Percentiles rank a stretch among this genome's conserved stretches.
Evolutionary conservation across 2,888 invertebrate species (phyloP).

Genomic region (Glaucopsyche alexis): DNA sequence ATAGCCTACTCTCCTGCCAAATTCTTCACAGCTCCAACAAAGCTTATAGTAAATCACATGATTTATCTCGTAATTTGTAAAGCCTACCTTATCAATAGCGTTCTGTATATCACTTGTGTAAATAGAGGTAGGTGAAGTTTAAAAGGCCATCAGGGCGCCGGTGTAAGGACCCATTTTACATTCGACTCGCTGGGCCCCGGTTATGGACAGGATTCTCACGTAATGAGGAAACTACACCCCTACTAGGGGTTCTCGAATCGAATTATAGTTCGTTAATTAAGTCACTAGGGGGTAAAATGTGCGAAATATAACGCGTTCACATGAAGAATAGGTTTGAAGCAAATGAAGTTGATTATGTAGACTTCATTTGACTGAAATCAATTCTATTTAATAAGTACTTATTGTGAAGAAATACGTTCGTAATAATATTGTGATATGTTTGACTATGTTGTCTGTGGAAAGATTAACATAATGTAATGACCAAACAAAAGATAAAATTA

Average conservation of each 20-base stretch:
- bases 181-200: slow-evolving; percentile 57
- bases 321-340: no score
- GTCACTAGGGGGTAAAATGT: neutral
- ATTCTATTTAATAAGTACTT: no score
- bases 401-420: no score
- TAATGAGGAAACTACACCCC: slow-evolving; percentile 62
- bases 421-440: no score
- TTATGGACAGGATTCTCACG: slow-evolving; percentile 64
- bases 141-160: slow-evolving; percentile 63
- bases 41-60: neutral
- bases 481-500: no score
- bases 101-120: neutral
- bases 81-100: neutral
- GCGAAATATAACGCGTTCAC: no score
- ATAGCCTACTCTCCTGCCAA: neutral
- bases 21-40: neutral
- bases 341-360: no score
- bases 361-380: no score
- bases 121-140: slow-evolving; percentile 41
- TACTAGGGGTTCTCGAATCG: slow-evolving; percentile 43
- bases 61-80: slow-evolving; percentile 2
- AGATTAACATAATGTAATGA: no score
- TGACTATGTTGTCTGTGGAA: no score
- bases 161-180: slow-evolving; percentile 67
- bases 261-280: neutral